These are phyloP conservation scores for Phoxinus phoxinus DNA, from an alignment of 2,113 vertebrate genomes.

Conservation along the genomic window DNA sequence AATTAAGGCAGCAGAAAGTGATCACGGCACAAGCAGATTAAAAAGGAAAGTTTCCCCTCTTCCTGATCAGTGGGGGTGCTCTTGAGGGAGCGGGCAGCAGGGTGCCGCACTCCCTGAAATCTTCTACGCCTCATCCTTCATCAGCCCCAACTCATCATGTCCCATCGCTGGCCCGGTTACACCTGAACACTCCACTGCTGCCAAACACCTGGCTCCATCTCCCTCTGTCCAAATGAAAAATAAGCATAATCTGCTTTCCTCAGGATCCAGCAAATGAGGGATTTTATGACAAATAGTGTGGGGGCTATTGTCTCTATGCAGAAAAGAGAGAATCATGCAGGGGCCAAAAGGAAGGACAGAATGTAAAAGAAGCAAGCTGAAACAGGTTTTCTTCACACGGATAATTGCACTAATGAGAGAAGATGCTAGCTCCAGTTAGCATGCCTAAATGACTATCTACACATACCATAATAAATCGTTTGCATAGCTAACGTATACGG, in stretches of 20 bases:
- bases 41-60: conserved; percentile 66
- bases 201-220: conserved; percentile 99
- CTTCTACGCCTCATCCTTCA: conserved; percentile 99
- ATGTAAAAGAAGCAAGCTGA: conserved; percentile 51
- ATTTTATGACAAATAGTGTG: conserved; percentile 98
- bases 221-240: conserved; percentile 99
- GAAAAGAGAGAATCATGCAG: conserved; percentile 85
- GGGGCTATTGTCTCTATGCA: conserved; percentile 86
- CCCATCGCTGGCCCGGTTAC: conserved; percentile 97
- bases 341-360: conserved; percentile 74
- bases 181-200: conserved; percentile 99
- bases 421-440: conserved; percentile 60
- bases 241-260: conserved; percentile 99
- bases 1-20: conserved; percentile 76
- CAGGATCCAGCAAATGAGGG: conserved; percentile 99
- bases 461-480: not conserved
- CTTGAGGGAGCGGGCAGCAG: conserved; percentile 86
- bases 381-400: conserved; percentile 55
- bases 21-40: conserved; percentile 73
- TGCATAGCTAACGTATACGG: conserved; percentile 48
- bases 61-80: conserved; percentile 72
- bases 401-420: conserved; percentile 67
- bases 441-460: conserved; percentile 39
- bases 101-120: conserved; percentile 87
- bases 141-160: conserved; percentile 95